Percentiles rank a stretch among this genome's conserved stretches.
Conservation (phyloP, 2,797 vertebrate species). For the Benthosema pterotum region DNA sequence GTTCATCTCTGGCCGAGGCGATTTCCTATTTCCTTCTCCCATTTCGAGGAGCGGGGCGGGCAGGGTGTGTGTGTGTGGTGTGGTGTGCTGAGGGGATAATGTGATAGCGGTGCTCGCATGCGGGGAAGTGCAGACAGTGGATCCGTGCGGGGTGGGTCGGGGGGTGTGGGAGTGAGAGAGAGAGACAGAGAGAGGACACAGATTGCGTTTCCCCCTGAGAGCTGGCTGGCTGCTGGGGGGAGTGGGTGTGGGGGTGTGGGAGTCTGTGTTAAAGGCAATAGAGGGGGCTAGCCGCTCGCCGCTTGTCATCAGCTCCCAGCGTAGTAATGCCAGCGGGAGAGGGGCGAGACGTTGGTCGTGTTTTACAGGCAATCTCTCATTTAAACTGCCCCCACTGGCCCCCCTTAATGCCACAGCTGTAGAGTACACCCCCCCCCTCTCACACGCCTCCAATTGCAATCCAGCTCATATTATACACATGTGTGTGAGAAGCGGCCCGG, state of each 20-base stretch:
- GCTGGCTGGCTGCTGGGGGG: constrained; percentile 8
- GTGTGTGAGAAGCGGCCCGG: constrained; percentile 32
- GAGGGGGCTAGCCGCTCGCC: constrained; percentile 48
- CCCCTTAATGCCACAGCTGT: constrained; percentile 48
- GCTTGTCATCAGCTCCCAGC: constrained; percentile 65
- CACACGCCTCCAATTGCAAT: constrained; percentile 22
- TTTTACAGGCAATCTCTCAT: constrained; percentile 66
- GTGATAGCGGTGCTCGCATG: constrained; percentile 59
- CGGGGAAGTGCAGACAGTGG: constrained; percentile 67
- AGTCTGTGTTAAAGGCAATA: constrained; percentile 66
- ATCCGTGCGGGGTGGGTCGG: constrained; percentile 36
- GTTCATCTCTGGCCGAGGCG: constrained; percentile 67
- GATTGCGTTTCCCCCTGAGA: constrained; percentile 73
- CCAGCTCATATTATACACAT: constrained; percentile 51
- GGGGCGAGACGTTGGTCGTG: constrained; percentile 48
- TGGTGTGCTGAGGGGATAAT: constrained; percentile 46
- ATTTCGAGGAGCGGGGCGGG: constrained; percentile 53
- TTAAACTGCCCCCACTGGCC: constrained; percentile 70
- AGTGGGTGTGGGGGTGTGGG: too few species aligned
- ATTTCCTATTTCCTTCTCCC: constrained; percentile 54
- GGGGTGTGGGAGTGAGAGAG: not conserved
- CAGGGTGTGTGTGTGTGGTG: too few species aligned
- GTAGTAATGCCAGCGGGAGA: constrained; percentile 44
- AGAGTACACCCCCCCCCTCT: constrained; percentile 36
- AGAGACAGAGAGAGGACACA: constrained; percentile 51